phyloP scores from a whole-genome alignment of 1,140 invertebrate genomes.

The Lepidurus packardi region DNA sequence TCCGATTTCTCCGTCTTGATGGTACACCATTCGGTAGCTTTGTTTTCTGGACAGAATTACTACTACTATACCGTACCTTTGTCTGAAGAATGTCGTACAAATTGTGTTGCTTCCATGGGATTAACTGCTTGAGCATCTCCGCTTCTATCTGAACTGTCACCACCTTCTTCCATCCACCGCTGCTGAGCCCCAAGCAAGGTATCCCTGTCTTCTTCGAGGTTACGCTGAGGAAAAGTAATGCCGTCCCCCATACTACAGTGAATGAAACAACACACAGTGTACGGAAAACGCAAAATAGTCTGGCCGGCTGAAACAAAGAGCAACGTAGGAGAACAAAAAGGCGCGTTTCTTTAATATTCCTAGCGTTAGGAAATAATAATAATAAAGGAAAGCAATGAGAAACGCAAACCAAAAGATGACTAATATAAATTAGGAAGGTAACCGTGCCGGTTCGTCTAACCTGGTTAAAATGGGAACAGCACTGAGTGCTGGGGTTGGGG shows the following conservation, averaged over 20 bases:
- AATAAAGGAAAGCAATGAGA: constrained; percentile 28
- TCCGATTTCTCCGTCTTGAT: too few species aligned
- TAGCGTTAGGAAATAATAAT: not conserved
- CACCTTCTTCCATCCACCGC: constrained; percentile 49
- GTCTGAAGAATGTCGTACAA: not conserved
- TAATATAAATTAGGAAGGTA: not conserved
- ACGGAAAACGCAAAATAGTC: constrained; percentile 22
- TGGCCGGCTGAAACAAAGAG: constrained; percentile 27
- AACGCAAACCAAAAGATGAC: constrained; percentile 10
- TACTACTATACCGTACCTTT: not conserved
- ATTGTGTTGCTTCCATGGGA: not conserved
- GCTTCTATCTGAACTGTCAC: constrained; percentile 25
- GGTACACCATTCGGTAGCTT: too few species aligned
- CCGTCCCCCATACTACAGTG: constrained; percentile 69
- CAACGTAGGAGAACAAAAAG: constrained; percentile 13
- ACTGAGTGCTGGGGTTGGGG: constrained; percentile 22
- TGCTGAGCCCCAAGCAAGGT: constrained; percentile 56
- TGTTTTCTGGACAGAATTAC: too few species aligned
- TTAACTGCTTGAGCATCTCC: not conserved
- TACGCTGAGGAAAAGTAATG: constrained; percentile 71
- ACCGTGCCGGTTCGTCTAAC: constrained; percentile 3
- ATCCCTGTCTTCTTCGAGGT: constrained; percentile 73
- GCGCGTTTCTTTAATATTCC: not conserved
- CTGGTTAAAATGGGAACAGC: not conserved
- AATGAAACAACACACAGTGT: constrained; percentile 32